Evolutionary conservation across 2,888 invertebrate genomes (phyloP).

Genomic region (Acronicta alni): DNA sequence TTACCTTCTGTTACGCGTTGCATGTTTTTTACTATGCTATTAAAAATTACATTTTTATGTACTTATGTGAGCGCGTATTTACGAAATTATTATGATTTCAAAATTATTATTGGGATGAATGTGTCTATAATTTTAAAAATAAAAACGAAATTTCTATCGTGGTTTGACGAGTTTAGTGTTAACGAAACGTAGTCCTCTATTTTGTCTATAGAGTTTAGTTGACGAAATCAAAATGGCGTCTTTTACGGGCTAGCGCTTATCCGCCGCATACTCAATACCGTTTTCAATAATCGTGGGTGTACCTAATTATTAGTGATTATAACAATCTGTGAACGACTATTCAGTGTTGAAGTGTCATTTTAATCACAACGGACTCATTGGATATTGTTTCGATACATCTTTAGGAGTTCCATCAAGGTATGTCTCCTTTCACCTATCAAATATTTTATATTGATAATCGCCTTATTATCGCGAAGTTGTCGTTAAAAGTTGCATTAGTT

Average conservation of each 20-base stretch:
- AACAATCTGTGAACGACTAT: constrained; percentile 77
- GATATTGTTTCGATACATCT: constrained; percentile 63
- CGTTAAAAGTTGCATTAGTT: constrained; percentile 35
- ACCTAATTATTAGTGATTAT: constrained; percentile 74
- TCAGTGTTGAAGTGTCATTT: constrained; percentile 72
- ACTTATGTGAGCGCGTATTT: background rate
- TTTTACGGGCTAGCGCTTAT: constrained; percentile 84
- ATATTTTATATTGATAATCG: constrained; percentile 74
- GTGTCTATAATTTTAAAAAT: background rate
- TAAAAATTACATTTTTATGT: background rate
- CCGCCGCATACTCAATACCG: constrained; percentile 79
- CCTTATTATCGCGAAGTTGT: constrained; percentile 60
- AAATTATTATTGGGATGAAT: background rate
- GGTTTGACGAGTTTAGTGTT: background rate
- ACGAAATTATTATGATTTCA: background rate
- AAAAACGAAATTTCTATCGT: no score
- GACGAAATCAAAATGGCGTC: constrained; percentile 90
- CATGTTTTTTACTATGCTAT: background rate
- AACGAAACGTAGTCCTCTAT: constrained; percentile 63
- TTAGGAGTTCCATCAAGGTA: constrained; percentile 73
- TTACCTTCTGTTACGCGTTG: background rate
- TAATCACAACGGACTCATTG: constrained; percentile 60
- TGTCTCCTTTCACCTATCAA: constrained; percentile 86
- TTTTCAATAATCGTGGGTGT: constrained; percentile 73
- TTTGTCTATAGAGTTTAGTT: constrained; percentile 82